phyloP scores from a whole-genome alignment of 2,888 invertebrate species.

The Ceraclea dissimilis region DNA sequence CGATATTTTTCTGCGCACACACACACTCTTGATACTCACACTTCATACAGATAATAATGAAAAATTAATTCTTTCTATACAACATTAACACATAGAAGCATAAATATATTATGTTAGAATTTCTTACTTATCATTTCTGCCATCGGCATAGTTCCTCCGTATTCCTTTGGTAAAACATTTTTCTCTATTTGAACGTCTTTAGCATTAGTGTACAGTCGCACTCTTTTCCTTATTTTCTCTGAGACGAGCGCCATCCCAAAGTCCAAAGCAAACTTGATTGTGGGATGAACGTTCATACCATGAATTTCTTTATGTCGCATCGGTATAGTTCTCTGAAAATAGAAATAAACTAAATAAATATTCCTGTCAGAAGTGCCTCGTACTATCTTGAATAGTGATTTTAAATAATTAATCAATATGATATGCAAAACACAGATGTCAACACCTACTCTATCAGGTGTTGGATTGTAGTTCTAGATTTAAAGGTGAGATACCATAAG shows the following conservation, averaged over 20 bases:
- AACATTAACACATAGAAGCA: no score
- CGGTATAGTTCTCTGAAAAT: slow-evolving; percentile 61
- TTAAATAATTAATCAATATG: no score
- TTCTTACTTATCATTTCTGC: slow-evolving; percentile 74
- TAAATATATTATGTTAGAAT: no score
- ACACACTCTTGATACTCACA: no score
- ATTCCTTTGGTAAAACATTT: slow-evolving; percentile 67
- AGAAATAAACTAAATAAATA: slow-evolving; percentile 8
- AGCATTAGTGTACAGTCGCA: slow-evolving; percentile 55
- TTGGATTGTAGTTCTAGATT: no score
- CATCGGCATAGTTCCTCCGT: slow-evolving; percentile 78
- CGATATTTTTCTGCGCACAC: no score
- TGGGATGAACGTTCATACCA: slow-evolving; percentile 65
- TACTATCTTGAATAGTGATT: no score
- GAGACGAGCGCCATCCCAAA: slow-evolving; percentile 71
- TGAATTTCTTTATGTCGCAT: slow-evolving; percentile 75
- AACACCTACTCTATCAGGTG: no score
- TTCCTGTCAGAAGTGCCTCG: no score
- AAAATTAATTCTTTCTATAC: no score
- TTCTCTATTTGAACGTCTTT: slow-evolving; percentile 57
- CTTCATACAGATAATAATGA: neutral
- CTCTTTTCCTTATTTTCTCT: slow-evolving; percentile 66
- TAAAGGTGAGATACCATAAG: no score
- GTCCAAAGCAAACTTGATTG: slow-evolving; percentile 67
- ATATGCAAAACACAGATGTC: no score